Evolutionary conservation across 2,888 invertebrate genomes (phyloP), one percentile per base, ranked within the genome.

Genomic region (Micropterix aruncella): DNA sequence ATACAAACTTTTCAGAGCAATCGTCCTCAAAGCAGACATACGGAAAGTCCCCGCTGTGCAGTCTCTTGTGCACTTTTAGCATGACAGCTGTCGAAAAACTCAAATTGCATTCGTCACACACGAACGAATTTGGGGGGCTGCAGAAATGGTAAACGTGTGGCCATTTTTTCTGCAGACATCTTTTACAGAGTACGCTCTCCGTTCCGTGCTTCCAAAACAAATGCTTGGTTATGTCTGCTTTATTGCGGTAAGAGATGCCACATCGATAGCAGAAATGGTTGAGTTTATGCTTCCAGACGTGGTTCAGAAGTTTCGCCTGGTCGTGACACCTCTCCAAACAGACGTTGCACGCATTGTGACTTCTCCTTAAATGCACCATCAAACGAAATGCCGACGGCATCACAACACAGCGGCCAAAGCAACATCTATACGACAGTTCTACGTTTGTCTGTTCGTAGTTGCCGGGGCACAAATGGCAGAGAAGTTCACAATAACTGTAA

Each of bases 151-250:
- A 91, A 3, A 90, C 84, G 61, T 91, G 89, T 0, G 88, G 88
- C 91, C 91, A 91, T 55, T 89, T 89, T 57, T 90, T 91, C 56
- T 90, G 88, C 43, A 89, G 62, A 60, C 91, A 91, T 56, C 76
- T 80, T 60, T 88, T 88, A 58, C 91, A 91, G 27, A 81, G 63
- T 2, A 86, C 82, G 63, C 89, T 89, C 57, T 91, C 88, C 2
- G 90, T 90, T 16, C 90, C 90, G 61, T 92, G 91, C 61, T 91
- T 92, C 90, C 91, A 91, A 60, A 89, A 90, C 45, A 91, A 67
- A 66, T 92, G 91, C 57, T 88, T 87, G 14, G 86, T 87, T 47
- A 90, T 91, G 56, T 90, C 89, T 44, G 82, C 82, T 59, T 89
- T 89, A 61, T 89, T 90, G 52, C 88, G 76, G 59, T 91, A 91